Conservation (phyloP, 2,113 vertebrate species). For the Neodon shergylaensis region DNA sequence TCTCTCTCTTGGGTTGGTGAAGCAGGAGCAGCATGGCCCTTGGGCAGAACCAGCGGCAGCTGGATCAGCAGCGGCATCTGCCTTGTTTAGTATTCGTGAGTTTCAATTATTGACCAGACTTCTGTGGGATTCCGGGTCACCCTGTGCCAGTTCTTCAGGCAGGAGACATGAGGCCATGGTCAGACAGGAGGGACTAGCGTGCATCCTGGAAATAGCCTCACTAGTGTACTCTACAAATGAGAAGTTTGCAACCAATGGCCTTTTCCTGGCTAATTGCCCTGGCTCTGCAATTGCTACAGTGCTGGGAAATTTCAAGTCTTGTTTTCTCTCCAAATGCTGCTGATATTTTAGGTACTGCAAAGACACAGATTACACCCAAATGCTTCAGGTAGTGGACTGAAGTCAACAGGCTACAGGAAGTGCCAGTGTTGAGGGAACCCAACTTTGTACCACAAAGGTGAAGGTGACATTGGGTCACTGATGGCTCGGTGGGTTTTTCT, state of each 20-base stretch:
- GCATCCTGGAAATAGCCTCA: too few species aligned
- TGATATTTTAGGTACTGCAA: neutral
- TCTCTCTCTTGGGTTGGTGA: too few species aligned
- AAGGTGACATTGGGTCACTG: fast-evolving
- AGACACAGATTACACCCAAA: too few species aligned
- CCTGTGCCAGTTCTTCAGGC: neutral
- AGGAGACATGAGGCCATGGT: too few species aligned
- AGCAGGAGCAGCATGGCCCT: too few species aligned
- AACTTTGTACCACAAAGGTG: neutral
- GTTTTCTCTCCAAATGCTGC: neutral
- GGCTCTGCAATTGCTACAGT: neutral
- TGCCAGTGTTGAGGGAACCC: neutral
- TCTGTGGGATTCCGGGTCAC: too few species aligned
- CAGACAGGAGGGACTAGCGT: neutral
- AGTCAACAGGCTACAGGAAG: neutral
- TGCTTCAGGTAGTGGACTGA: too few species aligned
- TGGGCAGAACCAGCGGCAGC: too few species aligned
- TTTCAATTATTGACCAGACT: too few species aligned
- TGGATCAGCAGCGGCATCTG: too few species aligned
- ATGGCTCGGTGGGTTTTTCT: too few species aligned
- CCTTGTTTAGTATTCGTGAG: too few species aligned
- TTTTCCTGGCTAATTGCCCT: fast-evolving
- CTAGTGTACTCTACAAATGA: fast-evolving
- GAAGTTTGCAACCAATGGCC: neutral
- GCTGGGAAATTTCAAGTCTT: neutral